phyloP scores from a whole-genome alignment of 2,888 invertebrate species.

The Synanthedon formicaeformis region DNA sequence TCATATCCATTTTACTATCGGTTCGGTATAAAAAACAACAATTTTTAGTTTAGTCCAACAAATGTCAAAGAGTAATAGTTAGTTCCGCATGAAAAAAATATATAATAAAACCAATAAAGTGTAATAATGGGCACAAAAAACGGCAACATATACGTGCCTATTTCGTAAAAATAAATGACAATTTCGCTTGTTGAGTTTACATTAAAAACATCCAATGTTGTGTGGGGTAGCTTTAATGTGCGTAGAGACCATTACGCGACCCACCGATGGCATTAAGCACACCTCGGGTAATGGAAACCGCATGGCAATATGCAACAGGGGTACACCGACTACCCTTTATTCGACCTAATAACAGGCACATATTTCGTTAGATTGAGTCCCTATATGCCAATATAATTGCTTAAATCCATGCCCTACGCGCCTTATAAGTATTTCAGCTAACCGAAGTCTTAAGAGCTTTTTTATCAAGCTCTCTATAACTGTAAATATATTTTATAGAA shows the following conservation, averaged over 20 bases:
- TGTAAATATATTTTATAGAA: too few species aligned
- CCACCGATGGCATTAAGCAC: slow-evolving; percentile 44
- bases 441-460: too few species aligned
- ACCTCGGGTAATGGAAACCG: slow-evolving; percentile 56
- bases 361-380: slow-evolving; percentile 6
- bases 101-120: slow-evolving; percentile 51
- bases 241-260: slow-evolving; percentile 46
- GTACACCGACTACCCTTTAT: slow-evolving; percentile 27
- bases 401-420: too few species aligned
- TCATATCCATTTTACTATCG: too few species aligned
- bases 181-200: slow-evolving; percentile 50
- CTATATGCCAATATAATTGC: background rate
- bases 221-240: slow-evolving; percentile 53
- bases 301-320: slow-evolving; percentile 45
- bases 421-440: too few species aligned
- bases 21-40: too few species aligned
- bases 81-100: slow-evolving; percentile 23
- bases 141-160: slow-evolving; percentile 35
- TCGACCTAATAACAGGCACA: slow-evolving; percentile 9
- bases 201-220: slow-evolving; percentile 42
- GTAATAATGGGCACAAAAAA: slow-evolving; percentile 39
- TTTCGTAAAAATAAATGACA: slow-evolving; percentile 46
- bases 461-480: too few species aligned
- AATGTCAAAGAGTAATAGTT: background rate
- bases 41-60: background rate